Conservation (phyloP, 1,140 invertebrate species). For the Epicauta chinensis region DNA sequence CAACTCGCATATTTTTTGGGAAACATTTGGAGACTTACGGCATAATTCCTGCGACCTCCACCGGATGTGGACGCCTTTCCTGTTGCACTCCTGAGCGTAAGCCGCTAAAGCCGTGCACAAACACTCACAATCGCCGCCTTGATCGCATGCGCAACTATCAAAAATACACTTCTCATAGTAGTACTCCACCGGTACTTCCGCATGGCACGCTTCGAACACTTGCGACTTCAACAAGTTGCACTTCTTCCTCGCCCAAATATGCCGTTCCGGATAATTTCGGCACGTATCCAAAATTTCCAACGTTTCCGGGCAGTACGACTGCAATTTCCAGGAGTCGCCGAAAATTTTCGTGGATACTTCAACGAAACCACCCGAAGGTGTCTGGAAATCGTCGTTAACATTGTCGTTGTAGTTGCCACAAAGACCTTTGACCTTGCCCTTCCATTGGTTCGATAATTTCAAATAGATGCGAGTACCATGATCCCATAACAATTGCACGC, state of each 20-base stretch:
- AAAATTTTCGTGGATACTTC: conserved; percentile 70
- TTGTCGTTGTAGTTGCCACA: conserved; percentile 90
- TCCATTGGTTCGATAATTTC: conserved; percentile 67
- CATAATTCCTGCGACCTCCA: conserved; percentile 79
- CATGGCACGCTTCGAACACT: conserved; percentile 71
- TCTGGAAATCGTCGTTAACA: conserved; percentile 74
- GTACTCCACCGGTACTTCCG: conserved; percentile 64
- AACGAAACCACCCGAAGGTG: conserved; percentile 66
- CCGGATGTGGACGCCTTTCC: conserved; percentile 61
- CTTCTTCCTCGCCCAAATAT: conserved; percentile 67
- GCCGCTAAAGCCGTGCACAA: conserved; percentile 80
- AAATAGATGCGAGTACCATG: conserved; percentile 75
- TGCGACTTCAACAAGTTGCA: conserved; percentile 68
- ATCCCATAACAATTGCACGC: conserved; percentile 81
- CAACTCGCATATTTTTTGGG: not conserved
- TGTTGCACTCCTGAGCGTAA: conserved; percentile 76
- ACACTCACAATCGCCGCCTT: conserved; percentile 84
- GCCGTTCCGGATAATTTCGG: conserved; percentile 61
- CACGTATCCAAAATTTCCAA: conserved; percentile 61
- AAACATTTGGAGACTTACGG: conserved; percentile 51
- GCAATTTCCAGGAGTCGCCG: conserved; percentile 82
- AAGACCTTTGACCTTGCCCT: conserved; percentile 68
- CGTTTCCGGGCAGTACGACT: conserved; percentile 62
- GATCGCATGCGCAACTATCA: conserved; percentile 82
- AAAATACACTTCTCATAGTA: conserved; percentile 67